Conservation (phyloP, 2,797 vertebrate species). For the Heteromormyrus szaboi region DNA sequence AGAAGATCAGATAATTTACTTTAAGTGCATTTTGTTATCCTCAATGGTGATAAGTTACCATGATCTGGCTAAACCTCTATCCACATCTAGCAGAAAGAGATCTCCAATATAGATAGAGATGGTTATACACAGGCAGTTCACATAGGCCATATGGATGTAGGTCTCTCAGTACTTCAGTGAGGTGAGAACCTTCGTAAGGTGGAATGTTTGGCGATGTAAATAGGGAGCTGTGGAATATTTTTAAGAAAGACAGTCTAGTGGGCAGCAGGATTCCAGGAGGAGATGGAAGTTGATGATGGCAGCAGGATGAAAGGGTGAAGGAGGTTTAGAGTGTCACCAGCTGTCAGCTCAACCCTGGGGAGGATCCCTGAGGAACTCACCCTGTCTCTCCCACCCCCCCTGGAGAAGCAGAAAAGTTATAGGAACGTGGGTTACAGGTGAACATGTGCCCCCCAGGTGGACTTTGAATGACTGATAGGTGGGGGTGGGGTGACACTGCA, state of each 20-base stretch:
- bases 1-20: background rate
- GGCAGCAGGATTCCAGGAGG: conserved; percentile 6
- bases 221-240: background rate
- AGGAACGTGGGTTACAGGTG: conserved; percentile 3
- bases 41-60: background rate
- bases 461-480: background rate
- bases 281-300: background rate
- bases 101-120: background rate
- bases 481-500: background rate
- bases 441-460: background rate
- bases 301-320: background rate
- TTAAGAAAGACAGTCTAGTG: background rate
- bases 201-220: background rate
- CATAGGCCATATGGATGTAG: background rate
- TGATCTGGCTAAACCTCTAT: background rate
- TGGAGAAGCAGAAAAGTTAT: background rate
- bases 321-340: background rate
- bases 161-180: background rate
- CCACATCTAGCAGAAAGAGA: background rate
- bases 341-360: background rate
- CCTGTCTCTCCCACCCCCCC: too few species aligned
- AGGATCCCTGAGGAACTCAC: background rate
- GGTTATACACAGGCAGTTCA: background rate
- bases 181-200: background rate
- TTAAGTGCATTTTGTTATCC: background rate